Conservation (phyloP, 1,140 invertebrate species). For the Orchesella cincta region DNA sequence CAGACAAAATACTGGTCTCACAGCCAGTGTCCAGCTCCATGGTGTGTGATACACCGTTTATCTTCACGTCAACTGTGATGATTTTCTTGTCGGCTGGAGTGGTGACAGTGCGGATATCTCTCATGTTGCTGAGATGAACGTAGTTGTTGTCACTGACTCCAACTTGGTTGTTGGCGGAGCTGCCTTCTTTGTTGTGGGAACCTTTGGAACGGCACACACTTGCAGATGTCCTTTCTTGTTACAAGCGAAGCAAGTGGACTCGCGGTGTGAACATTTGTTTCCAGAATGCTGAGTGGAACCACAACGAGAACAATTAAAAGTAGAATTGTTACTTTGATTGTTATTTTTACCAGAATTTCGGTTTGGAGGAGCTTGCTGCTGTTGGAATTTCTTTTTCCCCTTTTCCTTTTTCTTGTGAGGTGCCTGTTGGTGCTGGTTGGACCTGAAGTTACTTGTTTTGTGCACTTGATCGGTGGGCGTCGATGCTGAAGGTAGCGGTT, state of each 20-base stretch:
- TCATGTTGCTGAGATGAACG: neutral
- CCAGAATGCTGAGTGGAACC: neutral
- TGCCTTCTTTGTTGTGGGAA: neutral
- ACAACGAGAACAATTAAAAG: neutral
- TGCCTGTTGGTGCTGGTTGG: neutral
- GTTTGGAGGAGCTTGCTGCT: too few relatives aligned
- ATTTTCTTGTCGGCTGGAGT: neutral
- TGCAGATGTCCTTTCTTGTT: constrained; percentile 1
- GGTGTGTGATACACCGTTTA: neutral
- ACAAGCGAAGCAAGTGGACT: neutral
- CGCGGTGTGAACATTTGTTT: neutral
- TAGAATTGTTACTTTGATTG: too few relatives aligned
- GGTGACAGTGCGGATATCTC: neutral
- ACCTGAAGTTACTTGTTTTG: neutral
- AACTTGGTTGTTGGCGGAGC: constrained; percentile 8
- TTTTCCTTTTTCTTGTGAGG: neutral
- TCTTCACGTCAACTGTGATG: neutral
- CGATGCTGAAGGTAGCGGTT: neutral
- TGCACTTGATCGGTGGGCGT: neutral
- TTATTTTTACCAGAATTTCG: too few relatives aligned
- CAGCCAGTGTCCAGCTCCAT: neutral
- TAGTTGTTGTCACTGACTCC: constrained; percentile 40
- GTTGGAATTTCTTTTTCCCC: neutral
- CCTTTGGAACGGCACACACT: neutral
- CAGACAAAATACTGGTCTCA: neutral